Evolutionary conservation across 1,140 invertebrate species (phyloP), one percentile per base, ranked within the genome.

Genomic region (Drosophila willistoni): DNA sequence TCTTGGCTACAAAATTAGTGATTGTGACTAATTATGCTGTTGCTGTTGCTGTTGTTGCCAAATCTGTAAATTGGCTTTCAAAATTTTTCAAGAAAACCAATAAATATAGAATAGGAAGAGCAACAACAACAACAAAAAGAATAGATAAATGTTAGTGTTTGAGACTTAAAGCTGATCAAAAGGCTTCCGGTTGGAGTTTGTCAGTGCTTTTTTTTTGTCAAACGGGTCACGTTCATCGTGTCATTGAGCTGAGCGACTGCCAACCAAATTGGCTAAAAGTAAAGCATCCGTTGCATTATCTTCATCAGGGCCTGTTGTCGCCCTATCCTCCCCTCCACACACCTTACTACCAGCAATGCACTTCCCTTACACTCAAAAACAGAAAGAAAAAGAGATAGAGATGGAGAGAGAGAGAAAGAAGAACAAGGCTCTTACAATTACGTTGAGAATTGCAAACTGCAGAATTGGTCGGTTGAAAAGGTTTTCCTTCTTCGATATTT

Each of bases 241-340:
- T 87, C 83, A 89, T 79, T 79, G 44, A 51, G 83, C 83, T 86
- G 83, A 82, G 83, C 79, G 79, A 83, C 79, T 89, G 84, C 72
- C 83, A 87, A 73, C 83, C 79, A 87, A 87, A 87, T 87, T 87
- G 83, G 83, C 83, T 77, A 80, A 79, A 79, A 80, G 83, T 77
- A 77, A 86, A 80, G 84, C 76, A 87, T 83, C 84, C 84, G 81
- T 73, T 80, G 83, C 83, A 87, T 87, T 87, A 87, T 87, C 83
- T 89, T 87, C 84, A 89, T 87, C 80, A 80, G 65, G 63, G 66
- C 68, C 57, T 70, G 51, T 42, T 64, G 44, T 54, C 55, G 65
- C 51, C 41, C 10, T 51, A 7, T 29, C 5, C 6, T 29, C 55
- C 34, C 33, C 33, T 36, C 12, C 51, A 5, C 25, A 7, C 14